A percentile compares a stretch with the other conserved stretches of the same genome.
These are phyloP conservation scores for Glaucidium brasilianum DNA, from an alignment of 2,113 vertebrate genomes.

Conservation along the genomic window DNA sequence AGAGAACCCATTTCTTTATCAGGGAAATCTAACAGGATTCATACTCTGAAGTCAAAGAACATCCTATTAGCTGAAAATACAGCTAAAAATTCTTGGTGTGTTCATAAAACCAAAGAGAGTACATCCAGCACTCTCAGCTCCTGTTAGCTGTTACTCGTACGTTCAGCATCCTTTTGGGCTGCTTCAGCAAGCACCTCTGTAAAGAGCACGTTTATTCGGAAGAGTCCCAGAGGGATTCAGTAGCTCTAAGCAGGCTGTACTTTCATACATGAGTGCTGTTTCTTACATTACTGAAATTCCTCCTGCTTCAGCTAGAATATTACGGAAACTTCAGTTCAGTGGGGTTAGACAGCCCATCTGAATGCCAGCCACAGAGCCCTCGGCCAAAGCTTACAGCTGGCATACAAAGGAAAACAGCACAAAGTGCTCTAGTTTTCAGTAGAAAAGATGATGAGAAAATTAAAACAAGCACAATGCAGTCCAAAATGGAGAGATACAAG, in stretches of 20 bases:
- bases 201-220: not conserved
- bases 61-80: not conserved
- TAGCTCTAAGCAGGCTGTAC: not conserved
- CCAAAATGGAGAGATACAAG: not conserved
- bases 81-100: not conserved
- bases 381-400: not conserved
- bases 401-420: not conserved
- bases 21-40: not conserved
- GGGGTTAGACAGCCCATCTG: not conserved
- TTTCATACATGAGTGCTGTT: fast-evolving
- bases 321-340: not conserved
- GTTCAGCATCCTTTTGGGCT: not conserved
- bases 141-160: not conserved
- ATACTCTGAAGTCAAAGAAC: not conserved
- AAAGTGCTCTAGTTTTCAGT: not conserved
- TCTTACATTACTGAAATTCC: not conserved
- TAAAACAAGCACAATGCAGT: not conserved
- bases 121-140: not conserved
- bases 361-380: not conserved
- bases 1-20: not conserved
- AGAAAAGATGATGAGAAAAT: not conserved
- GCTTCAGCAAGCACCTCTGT: not conserved
- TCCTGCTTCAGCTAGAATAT: not conserved
- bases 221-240: not conserved
- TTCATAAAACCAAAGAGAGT: not conserved